Conservation (phyloP, 1,140 invertebrate species). For the Bombyx mori region ASM3026992v2 NC_085115.1:5311501-5312000, state of each 20-base stretch:
- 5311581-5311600: slow-evolving; percentile 2
- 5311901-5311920: too few species aligned
- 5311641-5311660: slow-evolving; percentile 54
- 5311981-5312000: too few species aligned
- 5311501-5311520: too few species aligned
- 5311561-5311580: too few species aligned
- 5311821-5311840: slow-evolving; percentile 45
- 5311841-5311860: slow-evolving; percentile 13
- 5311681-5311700: slow-evolving; percentile 68
- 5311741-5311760: slow-evolving; percentile 67
- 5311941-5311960: too few species aligned
- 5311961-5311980: too few species aligned
- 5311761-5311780: slow-evolving; percentile 67
- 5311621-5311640: slow-evolving; percentile 54
- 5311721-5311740: slow-evolving; percentile 66
- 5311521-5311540: too few species aligned
- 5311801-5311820: slow-evolving; percentile 35
- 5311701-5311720: slow-evolving; percentile 53
- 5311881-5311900: background rate
- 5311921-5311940: too few species aligned
- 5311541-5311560: too few species aligned
- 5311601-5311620: slow-evolving; percentile 43
- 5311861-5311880: slow-evolving; percentile 7
- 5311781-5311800: slow-evolving; percentile 48
- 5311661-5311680: slow-evolving; percentile 64